Percentiles rank a stretch among this genome's conserved stretches.
These are phyloP conservation scores for Heliconius erato DNA, from an alignment of 2,888 invertebrate species.

Conservation along the genomic window DNA sequence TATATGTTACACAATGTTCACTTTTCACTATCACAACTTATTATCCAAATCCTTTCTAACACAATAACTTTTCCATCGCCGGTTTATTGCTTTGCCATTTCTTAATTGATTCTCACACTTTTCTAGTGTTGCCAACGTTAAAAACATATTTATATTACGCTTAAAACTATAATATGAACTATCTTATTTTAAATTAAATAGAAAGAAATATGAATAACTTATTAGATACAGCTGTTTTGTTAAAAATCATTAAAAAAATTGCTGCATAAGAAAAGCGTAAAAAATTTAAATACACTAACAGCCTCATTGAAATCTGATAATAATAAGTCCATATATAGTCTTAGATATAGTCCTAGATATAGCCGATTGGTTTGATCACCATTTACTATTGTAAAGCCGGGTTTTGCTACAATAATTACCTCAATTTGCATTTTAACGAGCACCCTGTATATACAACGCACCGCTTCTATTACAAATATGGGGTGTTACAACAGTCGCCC, in stretches of 20 bases:
- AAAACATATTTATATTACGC: no score
- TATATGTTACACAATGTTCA: no score
- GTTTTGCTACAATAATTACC: slow-evolving; percentile 25
- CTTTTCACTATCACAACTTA: no score
- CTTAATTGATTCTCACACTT: no score
- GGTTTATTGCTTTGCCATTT: no score
- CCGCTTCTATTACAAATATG: slow-evolving; percentile 12
- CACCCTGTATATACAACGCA: background rate
- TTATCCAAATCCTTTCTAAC: no score
- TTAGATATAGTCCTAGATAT: background rate
- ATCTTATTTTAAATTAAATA: background rate
- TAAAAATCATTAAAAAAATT: background rate
- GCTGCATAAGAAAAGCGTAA: background rate
- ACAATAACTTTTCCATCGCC: no score
- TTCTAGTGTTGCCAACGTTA: no score
- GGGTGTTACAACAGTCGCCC: background rate
- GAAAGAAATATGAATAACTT: background rate
- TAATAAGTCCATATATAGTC: background rate
- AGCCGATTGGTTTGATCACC: background rate
- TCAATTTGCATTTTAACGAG: slow-evolving; percentile 41
- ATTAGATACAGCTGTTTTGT: background rate
- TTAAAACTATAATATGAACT: no score
- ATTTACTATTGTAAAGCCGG: background rate
- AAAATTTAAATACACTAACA: background rate
- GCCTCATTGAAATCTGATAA: background rate